phyloP scores from a whole-genome alignment of 2,888 invertebrate species.

The Cosmorhoe ocellata region DNA sequence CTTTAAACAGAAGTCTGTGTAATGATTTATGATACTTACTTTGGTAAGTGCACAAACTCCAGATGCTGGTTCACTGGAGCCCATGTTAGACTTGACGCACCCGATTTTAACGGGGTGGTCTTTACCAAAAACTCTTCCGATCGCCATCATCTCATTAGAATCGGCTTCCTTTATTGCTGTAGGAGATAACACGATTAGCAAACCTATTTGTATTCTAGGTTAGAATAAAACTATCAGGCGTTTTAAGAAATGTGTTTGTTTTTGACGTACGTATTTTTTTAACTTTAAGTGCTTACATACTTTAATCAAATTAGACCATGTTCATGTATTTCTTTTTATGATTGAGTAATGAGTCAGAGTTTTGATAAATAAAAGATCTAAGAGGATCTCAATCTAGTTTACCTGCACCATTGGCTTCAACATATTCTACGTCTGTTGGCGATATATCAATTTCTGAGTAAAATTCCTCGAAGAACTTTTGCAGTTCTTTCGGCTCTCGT shows the following conservation, averaged over 20 bases:
- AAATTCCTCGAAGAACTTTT: constrained; percentile 75
- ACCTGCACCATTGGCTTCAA: constrained; percentile 92
- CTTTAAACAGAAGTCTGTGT: too few relatives aligned
- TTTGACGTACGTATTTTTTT: too few relatives aligned
- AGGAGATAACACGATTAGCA: background rate
- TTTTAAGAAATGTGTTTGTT: too few relatives aligned
- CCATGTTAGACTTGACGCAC: constrained; percentile 56
- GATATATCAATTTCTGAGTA: constrained; percentile 84
- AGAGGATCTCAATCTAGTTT: too few relatives aligned
- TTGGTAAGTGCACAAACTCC: constrained; percentile 77
- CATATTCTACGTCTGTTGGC: constrained; percentile 85
- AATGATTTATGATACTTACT: constrained; percentile 37
- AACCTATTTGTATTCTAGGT: too few relatives aligned
- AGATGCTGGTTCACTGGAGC: constrained; percentile 51
- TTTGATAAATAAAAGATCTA: too few relatives aligned
- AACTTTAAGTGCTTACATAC: too few relatives aligned
- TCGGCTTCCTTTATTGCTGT: constrained; percentile 80
- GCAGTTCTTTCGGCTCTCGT: constrained; percentile 50
- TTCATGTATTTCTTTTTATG: too few relatives aligned
- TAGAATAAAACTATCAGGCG: too few relatives aligned
- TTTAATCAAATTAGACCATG: too few relatives aligned
- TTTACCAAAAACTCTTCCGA: constrained; percentile 77
- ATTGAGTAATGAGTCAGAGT: too few relatives aligned
- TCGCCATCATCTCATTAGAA: constrained; percentile 83
- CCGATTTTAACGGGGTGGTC: constrained; percentile 78